These are phyloP conservation scores for Danio rerio DNA, from an alignment of 2,113 vertebrate genomes.

Conservation along the genomic window DNA sequence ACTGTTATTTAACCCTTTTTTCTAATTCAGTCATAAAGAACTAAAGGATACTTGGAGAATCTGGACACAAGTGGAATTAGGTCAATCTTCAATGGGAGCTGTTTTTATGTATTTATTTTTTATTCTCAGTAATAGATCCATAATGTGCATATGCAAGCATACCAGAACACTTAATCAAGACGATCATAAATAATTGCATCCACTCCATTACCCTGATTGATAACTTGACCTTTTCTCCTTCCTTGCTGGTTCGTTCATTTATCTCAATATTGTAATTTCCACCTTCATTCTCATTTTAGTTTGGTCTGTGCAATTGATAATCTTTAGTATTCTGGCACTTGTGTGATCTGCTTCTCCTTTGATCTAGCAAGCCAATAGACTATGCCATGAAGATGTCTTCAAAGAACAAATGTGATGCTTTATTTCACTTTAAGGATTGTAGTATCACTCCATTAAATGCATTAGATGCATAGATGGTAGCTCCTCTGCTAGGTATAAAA, in stretches of 20 bases:
- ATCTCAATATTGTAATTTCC: background rate
- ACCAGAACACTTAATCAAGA: background rate
- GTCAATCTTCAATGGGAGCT: too few relatives aligned
- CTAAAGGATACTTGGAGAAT: background rate
- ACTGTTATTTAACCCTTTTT: background rate
- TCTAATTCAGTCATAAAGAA: background rate
- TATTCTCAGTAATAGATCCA: too few relatives aligned
- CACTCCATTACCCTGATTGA: background rate
- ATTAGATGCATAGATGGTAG: background rate
- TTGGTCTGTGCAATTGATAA: background rate
- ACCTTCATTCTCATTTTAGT: slow-evolving; percentile 11
- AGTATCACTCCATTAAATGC: background rate
- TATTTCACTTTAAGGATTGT: slow-evolving; percentile 18
- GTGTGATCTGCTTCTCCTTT: slow-evolving; percentile 27
- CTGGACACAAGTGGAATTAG: background rate
- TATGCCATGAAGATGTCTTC: background rate
- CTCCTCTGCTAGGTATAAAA: background rate
- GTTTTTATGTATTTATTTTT: too few relatives aligned
- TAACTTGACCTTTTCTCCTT: slow-evolving; percentile 28
- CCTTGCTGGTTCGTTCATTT: background rate
- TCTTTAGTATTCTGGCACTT: slow-evolving; percentile 16
- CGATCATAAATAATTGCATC: slow-evolving; percentile 13
- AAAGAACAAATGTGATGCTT: background rate
- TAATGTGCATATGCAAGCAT: background rate
- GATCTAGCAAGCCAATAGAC: slow-evolving; percentile 3